Conservation (phyloP, 2,797 vertebrate species). For the Chelon labrosus region DNA sequence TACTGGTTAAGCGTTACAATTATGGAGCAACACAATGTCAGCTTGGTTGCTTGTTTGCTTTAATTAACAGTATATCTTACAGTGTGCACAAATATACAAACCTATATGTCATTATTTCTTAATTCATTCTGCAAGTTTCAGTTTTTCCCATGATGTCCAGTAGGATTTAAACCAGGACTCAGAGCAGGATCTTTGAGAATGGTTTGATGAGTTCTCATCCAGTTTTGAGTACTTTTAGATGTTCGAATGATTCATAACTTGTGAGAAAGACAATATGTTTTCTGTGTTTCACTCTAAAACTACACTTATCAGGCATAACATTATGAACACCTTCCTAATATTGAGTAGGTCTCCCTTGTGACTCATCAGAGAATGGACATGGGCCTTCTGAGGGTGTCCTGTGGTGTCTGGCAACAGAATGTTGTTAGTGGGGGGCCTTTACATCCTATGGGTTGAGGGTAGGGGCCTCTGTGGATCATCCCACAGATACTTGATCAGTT, state of each 20-base stretch:
- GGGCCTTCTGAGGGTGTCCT: too few species aligned
- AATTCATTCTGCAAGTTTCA: background rate
- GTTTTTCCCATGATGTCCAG: background rate
- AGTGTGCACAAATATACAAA: conserved; percentile 3
- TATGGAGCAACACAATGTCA: conserved; percentile 13
- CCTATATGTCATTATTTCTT: background rate
- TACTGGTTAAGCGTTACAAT: conserved; percentile 31
- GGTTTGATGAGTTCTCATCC: background rate
- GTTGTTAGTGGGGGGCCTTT: too few species aligned
- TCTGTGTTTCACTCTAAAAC: background rate
- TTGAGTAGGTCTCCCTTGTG: too few species aligned
- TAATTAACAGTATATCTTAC: conserved; percentile 1
- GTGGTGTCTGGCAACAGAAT: too few species aligned
- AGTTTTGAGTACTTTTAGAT: background rate
- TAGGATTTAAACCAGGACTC: background rate
- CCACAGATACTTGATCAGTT: too few species aligned
- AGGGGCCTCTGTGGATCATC: too few species aligned
- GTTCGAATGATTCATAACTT: too few species aligned
- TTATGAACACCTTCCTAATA: too few species aligned
- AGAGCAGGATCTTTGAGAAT: background rate
- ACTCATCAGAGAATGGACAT: too few species aligned
- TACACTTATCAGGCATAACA: too few species aligned
- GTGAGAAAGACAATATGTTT: background rate
- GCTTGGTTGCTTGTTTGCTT: conserved; percentile 14
- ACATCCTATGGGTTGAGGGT: too few species aligned